phyloP scores from a whole-genome alignment of 2,888 invertebrate species.

The Thereva unica region DNA sequence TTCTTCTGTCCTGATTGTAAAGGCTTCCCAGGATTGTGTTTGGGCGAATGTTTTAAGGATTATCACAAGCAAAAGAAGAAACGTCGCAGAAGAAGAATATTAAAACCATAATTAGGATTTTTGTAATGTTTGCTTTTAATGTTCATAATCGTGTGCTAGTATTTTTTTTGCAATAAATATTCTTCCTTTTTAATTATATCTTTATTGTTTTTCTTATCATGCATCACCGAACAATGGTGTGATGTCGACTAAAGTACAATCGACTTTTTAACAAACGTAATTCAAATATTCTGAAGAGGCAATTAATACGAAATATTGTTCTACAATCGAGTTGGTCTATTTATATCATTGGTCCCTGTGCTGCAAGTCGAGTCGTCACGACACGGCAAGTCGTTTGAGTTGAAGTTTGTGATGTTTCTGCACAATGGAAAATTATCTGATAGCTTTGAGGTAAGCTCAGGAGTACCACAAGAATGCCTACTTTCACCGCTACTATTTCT shows the following conservation, averaged over 20 bases:
- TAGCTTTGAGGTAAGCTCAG: no score
- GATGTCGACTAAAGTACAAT: background rate
- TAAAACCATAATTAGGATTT: background rate
- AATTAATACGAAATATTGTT: background rate
- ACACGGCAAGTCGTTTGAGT: no score
- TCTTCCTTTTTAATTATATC: background rate
- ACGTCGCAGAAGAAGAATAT: background rate
- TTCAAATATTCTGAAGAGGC: constrained; percentile 5
- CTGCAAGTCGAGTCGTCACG: no score
- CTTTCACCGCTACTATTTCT: no score
- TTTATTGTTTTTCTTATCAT: background rate
- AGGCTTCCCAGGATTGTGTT: constrained; percentile 15
- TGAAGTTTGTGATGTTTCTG: no score
- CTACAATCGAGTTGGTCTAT: no score
- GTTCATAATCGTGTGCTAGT: background rate
- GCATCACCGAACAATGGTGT: background rate
- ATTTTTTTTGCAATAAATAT: constrained; percentile 3
- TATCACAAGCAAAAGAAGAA: background rate
- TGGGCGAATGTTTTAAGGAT: constrained; percentile 10
- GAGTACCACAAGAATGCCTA: no score
- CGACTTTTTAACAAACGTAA: background rate
- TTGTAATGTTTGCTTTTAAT: background rate
- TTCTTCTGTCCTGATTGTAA: constrained; percentile 10
- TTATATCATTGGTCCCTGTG: no score
- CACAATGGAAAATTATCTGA: no score